These are phyloP conservation scores for Palythoa heliodiscus DNA, from an alignment of 92 coral and sea anemone genomes.

Conservation along the genomic window DNA sequence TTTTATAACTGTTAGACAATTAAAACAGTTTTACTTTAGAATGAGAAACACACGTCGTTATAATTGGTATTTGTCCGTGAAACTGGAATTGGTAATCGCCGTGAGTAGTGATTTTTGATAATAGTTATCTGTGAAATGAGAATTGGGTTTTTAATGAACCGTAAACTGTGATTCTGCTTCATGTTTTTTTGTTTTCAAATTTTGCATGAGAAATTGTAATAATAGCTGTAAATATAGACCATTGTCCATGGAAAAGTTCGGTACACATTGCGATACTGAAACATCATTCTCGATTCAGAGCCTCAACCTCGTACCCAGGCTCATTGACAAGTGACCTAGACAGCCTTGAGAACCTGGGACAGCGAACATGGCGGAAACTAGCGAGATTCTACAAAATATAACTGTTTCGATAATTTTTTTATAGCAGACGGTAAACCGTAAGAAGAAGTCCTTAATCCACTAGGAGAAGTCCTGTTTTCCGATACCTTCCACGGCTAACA, in stretches of 20 bases:
- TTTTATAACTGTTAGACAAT: too few relatives aligned
- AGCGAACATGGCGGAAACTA: neutral
- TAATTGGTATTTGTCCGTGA: too few relatives aligned
- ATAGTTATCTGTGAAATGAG: neutral
- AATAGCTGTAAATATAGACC: too few relatives aligned
- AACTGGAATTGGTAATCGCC: neutral
- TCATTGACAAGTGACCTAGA: too few relatives aligned
- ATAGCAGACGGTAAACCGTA: conserved; percentile 37
- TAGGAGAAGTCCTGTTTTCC: neutral
- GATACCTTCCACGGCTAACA: neutral
- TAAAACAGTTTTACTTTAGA: too few relatives aligned
- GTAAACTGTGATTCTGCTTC: neutral
- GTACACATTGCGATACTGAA: too few relatives aligned
- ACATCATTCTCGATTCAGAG: too few relatives aligned
- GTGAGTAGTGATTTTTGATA: neutral
- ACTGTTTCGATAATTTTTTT: conserved; percentile 40
- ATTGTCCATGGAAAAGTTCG: too few relatives aligned
- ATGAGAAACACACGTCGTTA: too few relatives aligned
- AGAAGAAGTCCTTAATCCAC: conserved; percentile 33
- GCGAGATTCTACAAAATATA: conserved; percentile 4
- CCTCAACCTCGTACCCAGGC: too few relatives aligned
- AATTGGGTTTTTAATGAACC: neutral
- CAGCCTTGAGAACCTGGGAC: conserved; percentile 21
- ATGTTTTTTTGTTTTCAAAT: too few relatives aligned
- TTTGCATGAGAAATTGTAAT: neutral